phyloP scores from a whole-genome alignment of 2,888 invertebrate species.

The Lasius fuliginosus region DNA sequence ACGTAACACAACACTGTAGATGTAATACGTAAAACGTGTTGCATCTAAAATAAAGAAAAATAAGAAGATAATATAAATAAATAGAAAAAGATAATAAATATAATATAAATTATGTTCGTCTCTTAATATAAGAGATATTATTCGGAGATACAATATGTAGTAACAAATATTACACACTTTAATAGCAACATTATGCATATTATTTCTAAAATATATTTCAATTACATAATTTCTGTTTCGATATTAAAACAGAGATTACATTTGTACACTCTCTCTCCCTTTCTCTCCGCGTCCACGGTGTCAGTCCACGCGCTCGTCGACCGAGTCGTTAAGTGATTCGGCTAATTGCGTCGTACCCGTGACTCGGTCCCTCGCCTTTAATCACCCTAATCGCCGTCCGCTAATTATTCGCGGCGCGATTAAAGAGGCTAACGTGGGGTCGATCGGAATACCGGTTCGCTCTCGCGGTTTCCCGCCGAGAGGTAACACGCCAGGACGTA shows the following conservation, averaged over 20 bases:
- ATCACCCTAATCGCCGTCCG: slow-evolving; percentile 82
- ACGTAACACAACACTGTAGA: background rate
- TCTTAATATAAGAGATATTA: background rate
- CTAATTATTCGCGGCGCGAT: slow-evolving; percentile 83
- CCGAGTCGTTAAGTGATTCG: slow-evolving; percentile 80
- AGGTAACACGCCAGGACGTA: slow-evolving; percentile 50
- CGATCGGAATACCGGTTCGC: slow-evolving; percentile 54
- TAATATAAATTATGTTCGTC: background rate
- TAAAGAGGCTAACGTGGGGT: slow-evolving; percentile 79
- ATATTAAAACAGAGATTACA: slow-evolving; percentile 30
- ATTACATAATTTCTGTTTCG: slow-evolving; percentile 6
- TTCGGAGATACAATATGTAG: background rate
- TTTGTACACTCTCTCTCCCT: slow-evolving; percentile 9
- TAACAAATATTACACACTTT: background rate
- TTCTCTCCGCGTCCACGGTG: slow-evolving; percentile 36
- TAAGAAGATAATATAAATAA: background rate
- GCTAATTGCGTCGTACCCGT: slow-evolving; percentile 80
- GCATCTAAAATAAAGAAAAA: background rate
- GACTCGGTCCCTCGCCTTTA: slow-evolving; percentile 76
- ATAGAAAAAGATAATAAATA: background rate
- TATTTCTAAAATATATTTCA: slow-evolving; percentile 3
- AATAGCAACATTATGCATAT: background rate
- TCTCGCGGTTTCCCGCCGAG: slow-evolving; percentile 66
- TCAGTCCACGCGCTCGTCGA: slow-evolving; percentile 68
- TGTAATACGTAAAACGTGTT: background rate